A percentile compares a stretch with the other conserved stretches of the same genome.
Evolutionary conservation across 2,797 vertebrate species (phyloP).

Genomic region (Salarias fasciatus): DNA sequence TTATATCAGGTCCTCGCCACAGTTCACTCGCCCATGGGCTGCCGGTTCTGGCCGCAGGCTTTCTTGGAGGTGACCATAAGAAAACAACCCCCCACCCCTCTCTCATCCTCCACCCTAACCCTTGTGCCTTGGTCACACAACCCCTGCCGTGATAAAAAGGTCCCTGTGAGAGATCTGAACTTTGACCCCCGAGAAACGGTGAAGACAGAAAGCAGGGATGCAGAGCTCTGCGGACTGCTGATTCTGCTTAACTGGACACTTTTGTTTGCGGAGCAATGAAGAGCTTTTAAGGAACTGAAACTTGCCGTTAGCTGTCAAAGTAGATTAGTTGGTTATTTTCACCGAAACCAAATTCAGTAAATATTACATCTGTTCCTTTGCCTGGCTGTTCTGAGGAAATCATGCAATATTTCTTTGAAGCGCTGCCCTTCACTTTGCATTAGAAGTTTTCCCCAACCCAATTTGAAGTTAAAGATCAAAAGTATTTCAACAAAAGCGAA

Average conservation of each 20-base stretch:
- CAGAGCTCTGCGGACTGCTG: constrained; percentile 53
- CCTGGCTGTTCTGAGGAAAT: too few relatives aligned
- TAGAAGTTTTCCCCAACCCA: too few relatives aligned
- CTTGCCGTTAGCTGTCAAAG: constrained; percentile 17
- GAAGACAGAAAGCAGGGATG: constrained; percentile 61
- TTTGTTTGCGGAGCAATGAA: constrained; percentile 32
- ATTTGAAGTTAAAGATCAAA: too few relatives aligned
- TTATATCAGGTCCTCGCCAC: constrained; percentile 66
- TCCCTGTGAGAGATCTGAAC: constrained; percentile 66
- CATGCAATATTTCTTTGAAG: background rate
- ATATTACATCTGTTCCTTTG: background rate
- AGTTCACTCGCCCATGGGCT: constrained; percentile 44
- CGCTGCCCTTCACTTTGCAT: too few relatives aligned
- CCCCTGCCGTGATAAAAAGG: constrained; percentile 68
- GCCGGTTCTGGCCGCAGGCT: constrained; percentile 46
- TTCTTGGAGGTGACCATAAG: constrained; percentile 56
- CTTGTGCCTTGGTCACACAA: constrained; percentile 57
- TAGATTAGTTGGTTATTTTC: constrained; percentile 6
- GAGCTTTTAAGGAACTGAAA: constrained; percentile 25
- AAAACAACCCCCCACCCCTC: constrained; percentile 34
- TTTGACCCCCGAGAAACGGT: constrained; percentile 62
- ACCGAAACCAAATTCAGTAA: background rate
- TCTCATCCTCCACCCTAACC: constrained; percentile 8
- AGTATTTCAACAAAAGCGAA: too few relatives aligned
- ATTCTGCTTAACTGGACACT: constrained; percentile 31